Evolutionary conservation across 2,888 invertebrate species (phyloP).

Genomic region (Holacanthella duospinosa): DNA sequence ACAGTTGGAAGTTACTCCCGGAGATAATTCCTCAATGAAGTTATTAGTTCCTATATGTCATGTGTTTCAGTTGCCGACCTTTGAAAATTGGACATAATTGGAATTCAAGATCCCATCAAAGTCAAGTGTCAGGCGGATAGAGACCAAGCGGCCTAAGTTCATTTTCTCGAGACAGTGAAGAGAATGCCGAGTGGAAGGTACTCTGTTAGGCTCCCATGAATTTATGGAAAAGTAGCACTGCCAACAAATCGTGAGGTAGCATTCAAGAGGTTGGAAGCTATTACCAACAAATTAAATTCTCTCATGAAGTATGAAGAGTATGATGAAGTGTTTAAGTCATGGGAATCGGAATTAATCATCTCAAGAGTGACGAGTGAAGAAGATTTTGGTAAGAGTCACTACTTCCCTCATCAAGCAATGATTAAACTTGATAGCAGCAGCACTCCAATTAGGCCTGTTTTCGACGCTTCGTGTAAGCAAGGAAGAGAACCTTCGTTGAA

Average conservation of each 20-base stretch:
- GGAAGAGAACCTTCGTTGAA: conserved; percentile 19
- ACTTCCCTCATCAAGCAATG: background rate
- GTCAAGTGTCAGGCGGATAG: background rate
- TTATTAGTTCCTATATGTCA: background rate
- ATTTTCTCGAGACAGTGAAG: background rate
- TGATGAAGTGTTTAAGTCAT: conserved; percentile 10
- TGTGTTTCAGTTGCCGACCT: background rate
- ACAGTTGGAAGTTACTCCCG: background rate
- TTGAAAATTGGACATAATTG: background rate
- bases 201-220: background rate
- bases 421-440: conserved; percentile 1
- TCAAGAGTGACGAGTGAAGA: conserved; percentile 21
- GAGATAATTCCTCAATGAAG: background rate
- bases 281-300: background rate
- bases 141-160: background rate
- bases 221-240: background rate
- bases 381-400: background rate
- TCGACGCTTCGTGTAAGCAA: conserved; percentile 7
- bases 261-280: background rate
- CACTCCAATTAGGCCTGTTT: background rate
- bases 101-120: background rate
- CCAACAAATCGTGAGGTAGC: conserved; percentile 10
- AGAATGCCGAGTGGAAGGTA: background rate
- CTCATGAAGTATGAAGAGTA: conserved; percentile 3
- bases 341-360: conserved; percentile 32